A percentile compares a stretch with the other conserved stretches of the same genome.
phyloP scores from a whole-genome alignment of 2,797 vertebrate genomes.

The Heterohyrax brucei region DNA sequence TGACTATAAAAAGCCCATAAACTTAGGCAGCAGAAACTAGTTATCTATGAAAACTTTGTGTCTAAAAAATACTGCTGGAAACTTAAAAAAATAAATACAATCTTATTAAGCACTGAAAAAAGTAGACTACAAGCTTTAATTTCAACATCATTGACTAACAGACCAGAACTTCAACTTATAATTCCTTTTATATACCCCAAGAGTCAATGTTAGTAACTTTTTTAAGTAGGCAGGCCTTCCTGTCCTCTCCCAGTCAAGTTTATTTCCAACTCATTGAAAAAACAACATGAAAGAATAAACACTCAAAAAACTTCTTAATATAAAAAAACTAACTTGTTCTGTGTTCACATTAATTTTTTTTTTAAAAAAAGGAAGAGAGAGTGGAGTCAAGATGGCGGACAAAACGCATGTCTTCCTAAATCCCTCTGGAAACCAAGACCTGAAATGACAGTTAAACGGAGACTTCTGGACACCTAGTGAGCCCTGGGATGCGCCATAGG shows the following conservation, averaged over 20 bases:
- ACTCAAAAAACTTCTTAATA: constrained; percentile 44
- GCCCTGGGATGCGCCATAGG: no score
- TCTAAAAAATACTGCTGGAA: constrained; percentile 63
- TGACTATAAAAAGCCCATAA: not conserved
- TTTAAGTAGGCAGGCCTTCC: constrained; percentile 56
- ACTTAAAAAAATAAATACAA: constrained; percentile 57
- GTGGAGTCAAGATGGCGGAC: no score
- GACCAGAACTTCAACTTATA: constrained; percentile 53
- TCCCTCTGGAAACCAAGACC: no score
- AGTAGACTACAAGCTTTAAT: constrained; percentile 65
- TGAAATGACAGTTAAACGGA: no score
- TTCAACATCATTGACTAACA: constrained; percentile 64
- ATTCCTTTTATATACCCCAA: constrained; percentile 66
- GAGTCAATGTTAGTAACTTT: constrained; percentile 55
- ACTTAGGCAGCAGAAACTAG: constrained; percentile 34
- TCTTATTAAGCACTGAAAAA: constrained; percentile 60
- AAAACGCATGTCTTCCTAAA: no score
- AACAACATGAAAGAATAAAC: constrained; percentile 67
- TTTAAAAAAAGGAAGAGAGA: no score
- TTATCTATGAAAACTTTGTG: constrained; percentile 33
- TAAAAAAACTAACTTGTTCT: not conserved
- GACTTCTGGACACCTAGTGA: no score
- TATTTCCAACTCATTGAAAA: constrained; percentile 72
- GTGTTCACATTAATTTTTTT: no score
- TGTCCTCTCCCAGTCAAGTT: constrained; percentile 66